These are phyloP conservation scores for Drosophila grimshawi DNA, from an alignment of 1,140 invertebrate species.

Conservation along the genomic window DNA sequence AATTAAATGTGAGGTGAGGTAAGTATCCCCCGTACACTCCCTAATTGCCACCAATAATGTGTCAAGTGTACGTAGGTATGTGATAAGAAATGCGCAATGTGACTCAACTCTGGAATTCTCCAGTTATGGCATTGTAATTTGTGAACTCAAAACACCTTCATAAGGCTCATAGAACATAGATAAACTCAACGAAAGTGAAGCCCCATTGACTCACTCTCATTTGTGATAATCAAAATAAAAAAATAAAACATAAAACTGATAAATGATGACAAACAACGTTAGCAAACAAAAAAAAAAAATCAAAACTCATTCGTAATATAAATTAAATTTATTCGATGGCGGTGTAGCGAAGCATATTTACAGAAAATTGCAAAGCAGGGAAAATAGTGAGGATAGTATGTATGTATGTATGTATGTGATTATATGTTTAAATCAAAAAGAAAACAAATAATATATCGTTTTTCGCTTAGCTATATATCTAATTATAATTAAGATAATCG, in stretches of 20 bases:
- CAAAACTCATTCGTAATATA: slow-evolving; percentile 28
- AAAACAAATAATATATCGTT: background rate
- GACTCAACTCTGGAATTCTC: slow-evolving; percentile 19
- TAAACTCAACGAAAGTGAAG: background rate
- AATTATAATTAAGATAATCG: slow-evolving; percentile 24
- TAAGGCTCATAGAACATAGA: background rate
- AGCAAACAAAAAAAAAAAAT: background rate
- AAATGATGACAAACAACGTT: background rate
- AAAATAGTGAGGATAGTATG: slow-evolving; percentile 17
- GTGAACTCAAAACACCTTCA: background rate
- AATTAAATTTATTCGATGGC: slow-evolving; percentile 78
- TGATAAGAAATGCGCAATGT: slow-evolving; percentile 34
- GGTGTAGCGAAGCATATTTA: slow-evolving; percentile 61
- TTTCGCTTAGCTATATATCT: slow-evolving; percentile 19
- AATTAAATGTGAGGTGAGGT: slow-evolving; percentile 22
- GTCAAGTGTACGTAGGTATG: background rate
- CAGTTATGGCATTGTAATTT: background rate
- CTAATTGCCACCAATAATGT: slow-evolving; percentile 3
- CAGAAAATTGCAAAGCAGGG: slow-evolving; percentile 36
- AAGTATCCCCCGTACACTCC: background rate
- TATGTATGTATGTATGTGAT: slow-evolving; percentile 14
- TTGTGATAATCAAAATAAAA: slow-evolving; percentile 5
- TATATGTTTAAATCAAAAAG: slow-evolving; percentile 17
- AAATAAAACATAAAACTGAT: slow-evolving; percentile 6
- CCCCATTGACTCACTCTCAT: slow-evolving; percentile 19